Evolutionary conservation across 2,888 invertebrate species (phyloP).

Genomic region (Ornithoptera priamus): DNA sequence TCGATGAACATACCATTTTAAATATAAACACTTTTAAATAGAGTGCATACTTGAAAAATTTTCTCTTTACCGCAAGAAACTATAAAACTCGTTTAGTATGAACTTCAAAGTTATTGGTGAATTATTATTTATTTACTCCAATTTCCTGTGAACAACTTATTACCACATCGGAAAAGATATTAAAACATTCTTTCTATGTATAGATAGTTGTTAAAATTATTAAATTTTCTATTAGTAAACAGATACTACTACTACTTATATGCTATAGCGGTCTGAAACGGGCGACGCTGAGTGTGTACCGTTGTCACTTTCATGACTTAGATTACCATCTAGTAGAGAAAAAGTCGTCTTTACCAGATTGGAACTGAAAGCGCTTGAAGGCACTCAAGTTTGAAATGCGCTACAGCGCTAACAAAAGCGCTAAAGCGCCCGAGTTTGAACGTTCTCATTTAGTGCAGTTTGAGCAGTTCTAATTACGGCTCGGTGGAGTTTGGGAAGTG

Average conservation of each 20-base stretch:
- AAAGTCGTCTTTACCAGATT: conserved; percentile 23
- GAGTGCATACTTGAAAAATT: too few relatives aligned
- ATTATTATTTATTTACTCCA: too few relatives aligned
- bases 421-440: conserved; percentile 10
- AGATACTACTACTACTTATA: background rate
- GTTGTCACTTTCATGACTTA: conserved; percentile 9
- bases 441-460: conserved; percentile 24
- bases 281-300: conserved; percentile 20
- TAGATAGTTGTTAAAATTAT: too few relatives aligned
- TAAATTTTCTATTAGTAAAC: too few relatives aligned
- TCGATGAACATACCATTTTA: too few relatives aligned
- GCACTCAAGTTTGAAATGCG: conserved; percentile 18
- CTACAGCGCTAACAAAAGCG: conserved; percentile 24
- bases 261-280: conserved; percentile 10
- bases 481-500: conserved; percentile 12
- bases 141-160: too few relatives aligned
- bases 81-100: too few relatives aligned
- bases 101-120: too few relatives aligned
- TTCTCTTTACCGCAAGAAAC: too few relatives aligned
- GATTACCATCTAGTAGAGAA: conserved; percentile 23
- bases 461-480: conserved; percentile 23
- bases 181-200: too few relatives aligned
- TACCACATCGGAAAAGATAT: too few relatives aligned
- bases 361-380: conserved; percentile 22
- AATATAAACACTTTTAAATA: too few relatives aligned